These are phyloP conservation scores for Echinometra lucunter DNA, from an alignment of 53 echinoderm and acorn worm genomes.

Conservation along the genomic window DNA sequence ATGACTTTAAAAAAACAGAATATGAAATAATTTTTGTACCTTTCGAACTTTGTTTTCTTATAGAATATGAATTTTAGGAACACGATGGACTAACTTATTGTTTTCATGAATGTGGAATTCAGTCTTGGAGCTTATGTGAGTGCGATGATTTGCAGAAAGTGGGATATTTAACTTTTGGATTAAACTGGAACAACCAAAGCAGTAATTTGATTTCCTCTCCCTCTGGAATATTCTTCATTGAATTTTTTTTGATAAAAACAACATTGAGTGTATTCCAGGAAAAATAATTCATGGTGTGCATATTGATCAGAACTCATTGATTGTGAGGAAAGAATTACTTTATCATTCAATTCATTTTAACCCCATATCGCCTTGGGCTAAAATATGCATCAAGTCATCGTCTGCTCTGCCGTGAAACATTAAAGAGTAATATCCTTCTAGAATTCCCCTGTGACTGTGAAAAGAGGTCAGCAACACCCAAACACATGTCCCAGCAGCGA, in stretches of 20 bases:
- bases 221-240: neutral
- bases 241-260: neutral
- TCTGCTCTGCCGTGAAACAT: neutral
- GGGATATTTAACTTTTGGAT: constrained; percentile 26
- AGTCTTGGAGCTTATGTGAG: neutral
- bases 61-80: neutral
- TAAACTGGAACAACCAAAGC: constrained; percentile 1
- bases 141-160: neutral
- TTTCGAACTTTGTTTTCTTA: neutral
- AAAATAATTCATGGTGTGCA: constrained; percentile 5
- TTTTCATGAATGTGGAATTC: neutral
- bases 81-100: neutral
- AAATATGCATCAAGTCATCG: neutral
- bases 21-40: neutral
- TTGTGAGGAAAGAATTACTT: neutral
- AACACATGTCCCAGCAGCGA: constrained; percentile 27
- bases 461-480: neutral
- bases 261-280: neutral
- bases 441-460: neutral
- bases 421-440: neutral
- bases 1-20: neutral
- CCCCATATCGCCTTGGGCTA: neutral
- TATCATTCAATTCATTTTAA: neutral
- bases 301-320: neutral
- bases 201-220: neutral